phyloP scores from a whole-genome alignment of 2,113 vertebrate genomes.

The Axis porcinus region DNA sequence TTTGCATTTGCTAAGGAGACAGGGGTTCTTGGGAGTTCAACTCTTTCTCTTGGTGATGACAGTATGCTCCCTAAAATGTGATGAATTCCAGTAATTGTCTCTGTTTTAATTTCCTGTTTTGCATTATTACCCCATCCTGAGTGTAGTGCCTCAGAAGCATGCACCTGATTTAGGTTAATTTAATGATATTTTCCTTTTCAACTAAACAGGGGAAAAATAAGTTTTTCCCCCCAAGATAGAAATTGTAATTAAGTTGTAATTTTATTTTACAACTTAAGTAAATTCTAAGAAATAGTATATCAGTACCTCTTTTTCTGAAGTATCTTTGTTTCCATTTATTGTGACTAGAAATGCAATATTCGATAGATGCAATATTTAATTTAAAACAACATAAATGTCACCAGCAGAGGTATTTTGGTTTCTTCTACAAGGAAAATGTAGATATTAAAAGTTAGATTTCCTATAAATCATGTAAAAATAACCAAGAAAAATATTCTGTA shows the following conservation, averaged over 20 bases:
- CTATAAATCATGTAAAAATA: not conserved
- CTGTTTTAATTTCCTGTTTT: not conserved
- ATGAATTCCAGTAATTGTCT: not conserved
- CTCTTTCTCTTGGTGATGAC: not conserved
- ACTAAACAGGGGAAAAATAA: not conserved
- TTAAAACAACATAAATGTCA: constrained; percentile 33
- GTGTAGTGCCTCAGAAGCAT: not conserved
- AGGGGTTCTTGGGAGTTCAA: not conserved
- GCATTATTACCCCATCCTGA: not conserved
- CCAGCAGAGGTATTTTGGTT: not conserved
- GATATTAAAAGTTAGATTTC: constrained; percentile 2
- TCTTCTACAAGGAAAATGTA: not conserved
- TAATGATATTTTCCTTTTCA: not conserved
- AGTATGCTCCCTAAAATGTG: not conserved
- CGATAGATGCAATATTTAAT: constrained; percentile 3
- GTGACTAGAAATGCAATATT: not conserved
- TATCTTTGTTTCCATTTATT: not conserved
- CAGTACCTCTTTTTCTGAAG: constrained; percentile 5
- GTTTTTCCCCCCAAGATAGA: not conserved
- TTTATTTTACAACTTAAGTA: not conserved
- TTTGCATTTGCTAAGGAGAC: not conserved
- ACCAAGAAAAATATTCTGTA: not conserved
- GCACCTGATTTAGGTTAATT: not conserved
- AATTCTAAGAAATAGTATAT: not conserved
- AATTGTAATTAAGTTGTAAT: not conserved